Conservation (phyloP, 2,888 invertebrate species). For the Phengaris arion region DNA sequence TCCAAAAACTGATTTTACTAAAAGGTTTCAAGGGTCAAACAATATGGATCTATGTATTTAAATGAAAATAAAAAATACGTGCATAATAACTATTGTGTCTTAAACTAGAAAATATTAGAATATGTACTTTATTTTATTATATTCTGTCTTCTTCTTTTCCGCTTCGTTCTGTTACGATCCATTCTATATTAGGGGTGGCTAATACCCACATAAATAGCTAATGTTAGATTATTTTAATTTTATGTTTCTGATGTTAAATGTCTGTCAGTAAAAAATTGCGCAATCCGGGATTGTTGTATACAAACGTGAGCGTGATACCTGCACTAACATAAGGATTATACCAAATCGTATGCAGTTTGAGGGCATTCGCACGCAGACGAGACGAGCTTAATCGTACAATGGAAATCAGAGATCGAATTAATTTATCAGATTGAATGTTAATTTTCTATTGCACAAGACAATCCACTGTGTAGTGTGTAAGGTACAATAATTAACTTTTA, state of each 20-base stretch:
- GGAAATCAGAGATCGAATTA: slow-evolving; percentile 67
- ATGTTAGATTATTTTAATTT: neutral
- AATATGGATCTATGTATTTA: no score
- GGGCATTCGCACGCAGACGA: slow-evolving; percentile 67
- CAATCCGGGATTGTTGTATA: neutral
- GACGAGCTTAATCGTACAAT: slow-evolving; percentile 72
- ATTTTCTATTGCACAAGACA: slow-evolving; percentile 31
- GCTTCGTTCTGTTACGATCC: no score
- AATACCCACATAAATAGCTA: no score
- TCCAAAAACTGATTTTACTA: no score
- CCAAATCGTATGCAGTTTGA: slow-evolving; percentile 64
- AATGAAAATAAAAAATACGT: no score
- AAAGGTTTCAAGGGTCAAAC: no score
- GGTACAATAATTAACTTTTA: slow-evolving; percentile 24
- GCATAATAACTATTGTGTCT: no score
- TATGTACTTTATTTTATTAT: no score
- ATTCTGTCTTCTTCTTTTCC: no score
- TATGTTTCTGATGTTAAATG: neutral
- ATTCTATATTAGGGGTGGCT: no score
- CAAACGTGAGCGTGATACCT: neutral
- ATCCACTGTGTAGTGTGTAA: slow-evolving; percentile 10
- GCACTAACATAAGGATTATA: slow-evolving; percentile 43
- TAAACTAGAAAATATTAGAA: no score
- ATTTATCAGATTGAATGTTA: slow-evolving; percentile 59
- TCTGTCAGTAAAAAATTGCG: neutral